phyloP scores from a whole-genome alignment of 37 sponge, comb jelly and placozoan species.

The Bolinopsis microptera region DNA sequence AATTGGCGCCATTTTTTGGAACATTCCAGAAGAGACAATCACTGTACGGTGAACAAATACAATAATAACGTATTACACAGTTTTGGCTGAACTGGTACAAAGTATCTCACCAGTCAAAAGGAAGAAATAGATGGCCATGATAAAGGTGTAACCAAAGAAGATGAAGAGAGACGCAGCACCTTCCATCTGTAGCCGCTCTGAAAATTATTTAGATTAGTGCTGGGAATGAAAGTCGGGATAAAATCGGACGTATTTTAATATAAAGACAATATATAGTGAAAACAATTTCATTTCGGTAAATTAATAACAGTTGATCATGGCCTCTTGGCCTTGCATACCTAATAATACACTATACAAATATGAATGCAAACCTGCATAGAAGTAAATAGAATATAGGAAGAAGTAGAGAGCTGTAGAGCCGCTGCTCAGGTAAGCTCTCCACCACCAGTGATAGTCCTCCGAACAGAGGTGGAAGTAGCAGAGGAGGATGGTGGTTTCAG shows the following conservation, averaged over 20 bases:
- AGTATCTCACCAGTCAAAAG: slow-evolving; percentile 81
- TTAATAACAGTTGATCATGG: no score
- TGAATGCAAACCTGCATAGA: slow-evolving; percentile 34
- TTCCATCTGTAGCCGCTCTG: slow-evolving; percentile 75
- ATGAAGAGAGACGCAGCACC: slow-evolving; percentile 81
- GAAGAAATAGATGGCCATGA: slow-evolving; percentile 88
- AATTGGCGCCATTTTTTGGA: no score
- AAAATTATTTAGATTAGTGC: slow-evolving; percentile 29
- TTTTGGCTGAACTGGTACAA: no score
- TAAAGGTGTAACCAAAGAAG: slow-evolving; percentile 94
- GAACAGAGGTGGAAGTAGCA: slow-evolving; percentile 99
- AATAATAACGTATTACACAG: no score
- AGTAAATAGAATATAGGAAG: slow-evolving; percentile 80
- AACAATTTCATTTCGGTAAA: no score
- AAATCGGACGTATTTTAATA: no score
- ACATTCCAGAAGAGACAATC: no score
- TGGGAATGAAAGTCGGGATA: no score
- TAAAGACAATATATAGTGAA: no score
- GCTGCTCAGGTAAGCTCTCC: slow-evolving; percentile 94
- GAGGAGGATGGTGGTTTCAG: slow-evolving; percentile 89
- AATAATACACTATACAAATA: no score
- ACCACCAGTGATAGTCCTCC: slow-evolving; percentile 99
- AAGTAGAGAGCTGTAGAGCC: slow-evolving; percentile 81
- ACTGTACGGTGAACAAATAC: no score
- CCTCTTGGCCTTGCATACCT: no score